phyloP scores from a whole-genome alignment of 2,113 vertebrate species.

The Isichthys henryi region DNA sequence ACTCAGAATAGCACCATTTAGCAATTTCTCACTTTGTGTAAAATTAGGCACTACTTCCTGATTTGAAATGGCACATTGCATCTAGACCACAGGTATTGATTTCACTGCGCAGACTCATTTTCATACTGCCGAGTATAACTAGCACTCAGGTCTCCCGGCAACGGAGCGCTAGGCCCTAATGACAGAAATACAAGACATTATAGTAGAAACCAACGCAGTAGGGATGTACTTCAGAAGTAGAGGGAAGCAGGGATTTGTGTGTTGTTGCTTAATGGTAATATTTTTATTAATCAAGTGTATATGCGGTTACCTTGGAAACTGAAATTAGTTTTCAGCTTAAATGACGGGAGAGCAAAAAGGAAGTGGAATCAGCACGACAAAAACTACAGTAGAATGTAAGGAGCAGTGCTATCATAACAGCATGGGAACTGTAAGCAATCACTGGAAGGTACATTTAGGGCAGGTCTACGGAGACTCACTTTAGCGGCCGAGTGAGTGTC shows the following conservation, averaged over 20 bases:
- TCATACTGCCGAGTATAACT: background rate
- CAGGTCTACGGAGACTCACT: background rate
- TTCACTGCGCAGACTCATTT: background rate
- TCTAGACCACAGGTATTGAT: background rate
- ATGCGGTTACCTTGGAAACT: background rate
- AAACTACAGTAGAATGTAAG: background rate
- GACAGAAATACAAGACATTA: background rate
- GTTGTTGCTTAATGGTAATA: background rate
- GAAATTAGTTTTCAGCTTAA: background rate
- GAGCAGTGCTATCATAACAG: background rate
- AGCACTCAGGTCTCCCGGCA: background rate
- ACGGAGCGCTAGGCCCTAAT: background rate
- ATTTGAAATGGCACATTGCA: background rate
- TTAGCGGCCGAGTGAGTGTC: background rate
- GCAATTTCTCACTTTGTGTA: background rate
- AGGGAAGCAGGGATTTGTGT: background rate
- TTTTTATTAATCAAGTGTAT: background rate
- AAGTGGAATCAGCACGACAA: background rate
- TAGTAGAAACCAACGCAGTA: background rate
- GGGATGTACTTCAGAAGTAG: background rate
- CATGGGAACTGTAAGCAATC: background rate
- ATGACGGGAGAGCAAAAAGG: background rate
- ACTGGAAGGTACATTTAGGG: background rate
- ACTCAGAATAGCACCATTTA: background rate
- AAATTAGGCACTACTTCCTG: background rate